A percentile compares a stretch with the other conserved stretches of the same genome.
phyloP scores from a whole-genome alignment of 2,888 invertebrate species.

The Creontiades dilutus region DNA sequence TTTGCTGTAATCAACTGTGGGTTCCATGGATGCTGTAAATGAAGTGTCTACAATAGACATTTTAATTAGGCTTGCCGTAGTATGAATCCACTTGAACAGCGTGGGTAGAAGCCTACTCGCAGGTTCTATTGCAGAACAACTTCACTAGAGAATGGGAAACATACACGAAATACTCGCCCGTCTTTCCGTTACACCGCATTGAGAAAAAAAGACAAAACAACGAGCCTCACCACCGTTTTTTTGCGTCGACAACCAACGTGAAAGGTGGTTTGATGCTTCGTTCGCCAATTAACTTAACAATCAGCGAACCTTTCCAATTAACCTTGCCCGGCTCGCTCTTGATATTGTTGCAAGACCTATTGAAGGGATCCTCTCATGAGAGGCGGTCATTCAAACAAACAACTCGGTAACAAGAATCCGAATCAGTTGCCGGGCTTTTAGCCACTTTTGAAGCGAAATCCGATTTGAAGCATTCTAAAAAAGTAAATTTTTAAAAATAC shows the following conservation, averaged over 20 bases:
- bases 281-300: neutral
- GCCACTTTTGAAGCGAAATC: too few relatives aligned
- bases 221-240: neutral
- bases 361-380: neutral
- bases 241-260: neutral
- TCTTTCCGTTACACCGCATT: neutral
- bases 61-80: too few relatives aligned
- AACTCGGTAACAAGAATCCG: too few relatives aligned
- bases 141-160: neutral
- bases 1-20: too few relatives aligned
- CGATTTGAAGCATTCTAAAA: too few relatives aligned
- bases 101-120: too few relatives aligned
- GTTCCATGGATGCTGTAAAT: too few relatives aligned
- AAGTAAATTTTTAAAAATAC: too few relatives aligned
- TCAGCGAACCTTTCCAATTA: conserved; percentile 14
- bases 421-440: too few relatives aligned
- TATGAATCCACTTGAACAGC: too few relatives aligned
- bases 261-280: neutral
- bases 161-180: neutral
- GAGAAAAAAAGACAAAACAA: neutral
- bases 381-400: too few relatives aligned
- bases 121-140: neutral
- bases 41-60: too few relatives aligned
- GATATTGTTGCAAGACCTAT: neutral
- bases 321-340: neutral